Conservation (phyloP, 2,797 vertebrate species). For the Betta splendens region DNA sequence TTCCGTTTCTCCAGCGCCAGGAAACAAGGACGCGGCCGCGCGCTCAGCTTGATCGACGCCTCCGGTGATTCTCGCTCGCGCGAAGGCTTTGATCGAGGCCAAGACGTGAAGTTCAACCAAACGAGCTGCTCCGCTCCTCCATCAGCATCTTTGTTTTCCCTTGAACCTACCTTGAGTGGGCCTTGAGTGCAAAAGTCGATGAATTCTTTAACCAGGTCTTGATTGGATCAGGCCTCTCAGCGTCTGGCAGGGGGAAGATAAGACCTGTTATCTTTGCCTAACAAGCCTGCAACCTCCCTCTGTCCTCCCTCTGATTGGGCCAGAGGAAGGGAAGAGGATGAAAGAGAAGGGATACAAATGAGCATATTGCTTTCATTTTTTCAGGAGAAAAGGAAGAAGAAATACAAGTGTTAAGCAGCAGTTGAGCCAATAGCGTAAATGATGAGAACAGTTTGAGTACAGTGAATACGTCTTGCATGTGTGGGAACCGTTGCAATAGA, state of each 20-base stretch:
- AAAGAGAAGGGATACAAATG: slow-evolving; percentile 23
- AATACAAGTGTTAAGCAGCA: no score
- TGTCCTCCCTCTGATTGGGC: slow-evolving; percentile 47
- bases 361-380: no score
- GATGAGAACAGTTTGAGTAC: no score
- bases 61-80: no score
- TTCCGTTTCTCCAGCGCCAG: neutral
- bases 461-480: no score
- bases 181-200: slow-evolving; percentile 76
- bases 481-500: no score
- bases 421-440: no score
- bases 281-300: slow-evolving; percentile 67
- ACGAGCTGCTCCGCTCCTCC: neutral
- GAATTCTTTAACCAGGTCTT: slow-evolving; percentile 74
- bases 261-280: slow-evolving; percentile 76
- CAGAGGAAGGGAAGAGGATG: slow-evolving; percentile 18
- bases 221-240: slow-evolving; percentile 73
- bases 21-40: neutral
- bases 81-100: no score
- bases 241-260: slow-evolving; percentile 81
- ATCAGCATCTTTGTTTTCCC: slow-evolving; percentile 43
- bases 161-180: slow-evolving; percentile 48
- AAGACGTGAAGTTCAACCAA: slow-evolving; percentile 31
- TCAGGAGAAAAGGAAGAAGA: no score
- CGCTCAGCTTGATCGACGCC: neutral